Evolutionary conservation across 2,888 invertebrate species (phyloP).

Genomic region (Epiblema foenella): DNA sequence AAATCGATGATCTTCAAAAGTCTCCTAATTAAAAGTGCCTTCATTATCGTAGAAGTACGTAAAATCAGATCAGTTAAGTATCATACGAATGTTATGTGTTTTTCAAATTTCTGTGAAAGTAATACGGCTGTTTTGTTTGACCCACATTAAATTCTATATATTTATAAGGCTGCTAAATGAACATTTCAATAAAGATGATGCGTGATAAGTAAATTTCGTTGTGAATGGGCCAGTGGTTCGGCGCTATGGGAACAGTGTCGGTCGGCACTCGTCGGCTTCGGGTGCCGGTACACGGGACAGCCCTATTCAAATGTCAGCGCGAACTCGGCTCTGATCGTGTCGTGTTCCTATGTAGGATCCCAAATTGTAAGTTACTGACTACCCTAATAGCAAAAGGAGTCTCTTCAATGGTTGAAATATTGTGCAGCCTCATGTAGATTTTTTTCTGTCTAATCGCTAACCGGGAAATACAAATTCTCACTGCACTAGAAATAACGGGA

Average conservation of each 20-base stretch:
- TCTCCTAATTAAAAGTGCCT: too few relatives aligned
- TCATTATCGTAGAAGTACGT: too few relatives aligned
- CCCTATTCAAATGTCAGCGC: constrained; percentile 83
- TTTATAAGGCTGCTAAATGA: constrained; percentile 69
- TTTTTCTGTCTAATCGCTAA: too few relatives aligned
- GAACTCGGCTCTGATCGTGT: constrained; percentile 58
- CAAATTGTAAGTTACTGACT: background rate
- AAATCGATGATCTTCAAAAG: too few relatives aligned
- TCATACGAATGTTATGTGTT: too few relatives aligned
- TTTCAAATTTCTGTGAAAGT: too few relatives aligned
- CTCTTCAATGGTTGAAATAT: background rate
- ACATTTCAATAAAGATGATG: constrained; percentile 59
- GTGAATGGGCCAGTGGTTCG: constrained; percentile 79
- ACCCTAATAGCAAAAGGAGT: background rate
- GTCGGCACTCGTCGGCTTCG: constrained; percentile 79
- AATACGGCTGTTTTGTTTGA: too few relatives aligned
- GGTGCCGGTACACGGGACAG: constrained; percentile 82
- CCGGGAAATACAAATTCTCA: too few relatives aligned
- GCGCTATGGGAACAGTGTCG: constrained; percentile 80
- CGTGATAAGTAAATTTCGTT: constrained; percentile 74
- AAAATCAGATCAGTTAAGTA: too few relatives aligned
- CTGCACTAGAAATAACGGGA: too few relatives aligned
- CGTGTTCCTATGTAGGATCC: constrained; percentile 17
- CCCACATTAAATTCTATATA: constrained; percentile 45
- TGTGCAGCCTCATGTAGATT: background rate